Evolutionary conservation across 2,797 vertebrate species (phyloP).

Genomic region (Stomatorhinus walkeri): DNA sequence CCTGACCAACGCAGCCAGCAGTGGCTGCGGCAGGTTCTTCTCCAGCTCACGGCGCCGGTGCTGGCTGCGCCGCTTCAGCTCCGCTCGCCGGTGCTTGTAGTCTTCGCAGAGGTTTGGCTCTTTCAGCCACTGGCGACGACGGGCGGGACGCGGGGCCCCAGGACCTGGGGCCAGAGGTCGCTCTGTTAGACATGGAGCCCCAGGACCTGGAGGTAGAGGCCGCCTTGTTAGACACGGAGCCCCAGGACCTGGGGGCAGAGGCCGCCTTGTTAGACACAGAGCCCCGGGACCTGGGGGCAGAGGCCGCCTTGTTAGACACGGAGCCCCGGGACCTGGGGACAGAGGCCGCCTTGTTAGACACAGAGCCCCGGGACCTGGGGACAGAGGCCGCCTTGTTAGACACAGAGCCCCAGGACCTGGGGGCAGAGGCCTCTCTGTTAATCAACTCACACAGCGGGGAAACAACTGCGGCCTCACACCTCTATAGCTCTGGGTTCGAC

Average conservation of each 20-base stretch:
- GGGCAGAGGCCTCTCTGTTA: background rate
- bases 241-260: background rate
- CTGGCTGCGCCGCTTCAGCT: conserved; percentile 54
- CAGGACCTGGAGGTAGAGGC: background rate
- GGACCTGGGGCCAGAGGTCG: conserved; percentile 6
- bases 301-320: conserved; percentile 3
- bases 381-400: background rate
- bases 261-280: conserved; percentile 13
- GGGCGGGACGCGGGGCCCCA: conserved; percentile 31
- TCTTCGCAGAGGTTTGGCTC: conserved; percentile 62
- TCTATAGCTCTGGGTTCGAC: background rate
- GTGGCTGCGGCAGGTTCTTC: conserved; percentile 64
- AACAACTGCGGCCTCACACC: background rate
- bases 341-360: conserved; percentile 12
- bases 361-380: conserved; percentile 6
- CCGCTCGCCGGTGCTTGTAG: conserved; percentile 57
- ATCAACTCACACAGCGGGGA: background rate
- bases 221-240: background rate
- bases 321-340: conserved; percentile 14
- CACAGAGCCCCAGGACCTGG: too few relatives aligned
- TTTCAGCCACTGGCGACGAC: conserved; percentile 50
- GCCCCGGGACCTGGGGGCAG: conserved; percentile 11
- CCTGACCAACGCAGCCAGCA: conserved; percentile 59
- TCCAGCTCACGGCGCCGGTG: conserved; percentile 58
- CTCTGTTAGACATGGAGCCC: background rate